These are phyloP conservation scores for Bombus difficillimus DNA, from an alignment of 1,140 invertebrate species.

Conservation along the genomic window DNA sequence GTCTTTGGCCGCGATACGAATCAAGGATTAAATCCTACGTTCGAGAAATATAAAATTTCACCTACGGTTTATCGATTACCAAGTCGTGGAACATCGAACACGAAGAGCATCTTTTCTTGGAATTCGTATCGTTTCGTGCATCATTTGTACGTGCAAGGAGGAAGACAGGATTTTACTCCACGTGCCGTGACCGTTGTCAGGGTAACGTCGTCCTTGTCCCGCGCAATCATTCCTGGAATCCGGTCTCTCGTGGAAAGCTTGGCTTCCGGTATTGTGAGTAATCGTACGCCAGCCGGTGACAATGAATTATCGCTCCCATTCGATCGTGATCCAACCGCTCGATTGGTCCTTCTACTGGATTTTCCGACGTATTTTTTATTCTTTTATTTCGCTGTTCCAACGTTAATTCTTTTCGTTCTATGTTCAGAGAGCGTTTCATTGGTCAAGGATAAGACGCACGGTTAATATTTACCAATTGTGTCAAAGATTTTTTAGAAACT, in stretches of 20 bases:
- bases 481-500: too few relatives aligned
- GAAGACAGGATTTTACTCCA: constrained; percentile 58
- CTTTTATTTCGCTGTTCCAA: not conserved
- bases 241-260: constrained; percentile 17
- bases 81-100: not conserved
- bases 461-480: not conserved
- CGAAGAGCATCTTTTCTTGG: not conserved
- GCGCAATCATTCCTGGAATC: constrained; percentile 78
- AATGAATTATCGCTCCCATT: constrained; percentile 11
- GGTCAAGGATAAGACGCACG: not conserved
- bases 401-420: not conserved
- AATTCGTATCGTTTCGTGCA: not conserved
- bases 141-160: too few relatives aligned
- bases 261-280: constrained; percentile 25
- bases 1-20: too few relatives aligned
- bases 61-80: not conserved
- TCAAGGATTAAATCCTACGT: not conserved
- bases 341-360: not conserved
- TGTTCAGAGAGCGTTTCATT: not conserved
- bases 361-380: too few relatives aligned
- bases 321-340: not conserved
- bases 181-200: constrained; percentile 79
- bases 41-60: not conserved
- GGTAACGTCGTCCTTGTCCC: constrained; percentile 81
- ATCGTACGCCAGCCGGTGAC: constrained; percentile 12